These are phyloP conservation scores for Mylabris phalerata DNA, from an alignment of 1,140 invertebrate genomes.

Conservation along the genomic window DNA sequence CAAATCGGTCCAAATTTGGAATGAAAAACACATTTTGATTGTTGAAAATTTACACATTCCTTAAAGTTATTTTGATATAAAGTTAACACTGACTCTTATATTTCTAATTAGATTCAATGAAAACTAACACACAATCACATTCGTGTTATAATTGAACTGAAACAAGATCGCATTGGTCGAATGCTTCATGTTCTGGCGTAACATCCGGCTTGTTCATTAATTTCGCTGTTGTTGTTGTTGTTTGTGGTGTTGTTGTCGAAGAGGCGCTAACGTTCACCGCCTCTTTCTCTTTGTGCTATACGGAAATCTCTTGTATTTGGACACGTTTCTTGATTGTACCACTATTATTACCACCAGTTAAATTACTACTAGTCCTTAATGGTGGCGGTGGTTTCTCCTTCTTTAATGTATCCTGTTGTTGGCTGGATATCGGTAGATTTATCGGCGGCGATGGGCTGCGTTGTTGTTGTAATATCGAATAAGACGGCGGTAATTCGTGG, in stretches of 20 bases:
- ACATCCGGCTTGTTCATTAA: slow-evolving; percentile 24
- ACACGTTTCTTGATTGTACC: slow-evolving; percentile 56
- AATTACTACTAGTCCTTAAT: slow-evolving; percentile 40
- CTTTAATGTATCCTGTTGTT: slow-evolving; percentile 28
- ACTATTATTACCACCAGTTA: slow-evolving; percentile 17
- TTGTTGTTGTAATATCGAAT: slow-evolving; percentile 40
- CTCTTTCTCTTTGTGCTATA: slow-evolving; percentile 46
- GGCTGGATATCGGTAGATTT: slow-evolving; percentile 6
- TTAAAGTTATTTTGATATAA: not conserved
- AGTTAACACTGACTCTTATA: not conserved
- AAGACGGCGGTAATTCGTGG: slow-evolving; percentile 46
- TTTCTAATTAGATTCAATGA: not conserved
- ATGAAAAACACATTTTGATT: not conserved
- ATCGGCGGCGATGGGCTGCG: slow-evolving; percentile 23
- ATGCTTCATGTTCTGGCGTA: slow-evolving; percentile 28
- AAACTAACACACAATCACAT: slow-evolving; percentile 11
- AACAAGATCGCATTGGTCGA: slow-evolving; percentile 35
- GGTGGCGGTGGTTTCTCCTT: slow-evolving; percentile 38
- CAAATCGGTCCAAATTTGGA: not conserved
- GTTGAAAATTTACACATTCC: not conserved
- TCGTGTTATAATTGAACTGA: slow-evolving; percentile 38
- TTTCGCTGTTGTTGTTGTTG: too few relatives aligned
- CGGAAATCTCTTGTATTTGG: slow-evolving; percentile 60
- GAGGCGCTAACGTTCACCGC: slow-evolving; percentile 6
- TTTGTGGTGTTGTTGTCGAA: slow-evolving; percentile 5